phyloP scores from a whole-genome alignment of 2,888 invertebrate genomes.

The Muscina levida region DNA sequence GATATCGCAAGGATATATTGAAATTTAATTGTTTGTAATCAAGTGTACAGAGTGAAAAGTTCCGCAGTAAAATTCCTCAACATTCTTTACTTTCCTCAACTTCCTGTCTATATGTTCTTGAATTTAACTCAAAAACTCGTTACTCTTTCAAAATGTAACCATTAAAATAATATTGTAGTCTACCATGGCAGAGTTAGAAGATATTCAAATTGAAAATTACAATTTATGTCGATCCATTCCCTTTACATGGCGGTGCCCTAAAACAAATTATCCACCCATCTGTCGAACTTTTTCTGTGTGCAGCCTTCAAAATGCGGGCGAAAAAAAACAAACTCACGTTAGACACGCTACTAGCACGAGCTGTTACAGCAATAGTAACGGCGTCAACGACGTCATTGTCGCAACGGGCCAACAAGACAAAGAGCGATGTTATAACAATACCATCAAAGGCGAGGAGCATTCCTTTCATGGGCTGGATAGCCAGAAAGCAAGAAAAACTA shows the following conservation, averaged over 20 bases:
- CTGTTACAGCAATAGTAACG: conserved; percentile 27
- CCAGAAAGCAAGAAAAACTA: conserved; percentile 47
- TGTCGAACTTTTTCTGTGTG: conserved; percentile 27
- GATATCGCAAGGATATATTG: too few relatives aligned
- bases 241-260: background rate
- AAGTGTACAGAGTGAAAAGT: too few relatives aligned
- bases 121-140: too few relatives aligned
- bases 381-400: background rate
- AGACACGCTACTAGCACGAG: conserved; percentile 37
- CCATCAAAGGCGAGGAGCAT: background rate
- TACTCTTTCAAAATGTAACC: too few relatives aligned
- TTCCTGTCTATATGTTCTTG: too few relatives aligned
- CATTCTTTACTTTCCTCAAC: too few relatives aligned
- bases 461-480: too few relatives aligned
- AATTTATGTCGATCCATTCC: background rate
- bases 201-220: conserved; percentile 8
- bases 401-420: conserved; percentile 13
- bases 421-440: conserved; percentile 25
- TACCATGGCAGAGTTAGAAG: too few relatives aligned
- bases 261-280: conserved; percentile 41
- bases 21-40: too few relatives aligned
- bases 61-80: too few relatives aligned
- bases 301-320: background rate
- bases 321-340: conserved; percentile 1
- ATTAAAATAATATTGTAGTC: too few relatives aligned